phyloP scores from a whole-genome alignment of 2,797 vertebrate species.

The Coranthus polyacanthus region DNA sequence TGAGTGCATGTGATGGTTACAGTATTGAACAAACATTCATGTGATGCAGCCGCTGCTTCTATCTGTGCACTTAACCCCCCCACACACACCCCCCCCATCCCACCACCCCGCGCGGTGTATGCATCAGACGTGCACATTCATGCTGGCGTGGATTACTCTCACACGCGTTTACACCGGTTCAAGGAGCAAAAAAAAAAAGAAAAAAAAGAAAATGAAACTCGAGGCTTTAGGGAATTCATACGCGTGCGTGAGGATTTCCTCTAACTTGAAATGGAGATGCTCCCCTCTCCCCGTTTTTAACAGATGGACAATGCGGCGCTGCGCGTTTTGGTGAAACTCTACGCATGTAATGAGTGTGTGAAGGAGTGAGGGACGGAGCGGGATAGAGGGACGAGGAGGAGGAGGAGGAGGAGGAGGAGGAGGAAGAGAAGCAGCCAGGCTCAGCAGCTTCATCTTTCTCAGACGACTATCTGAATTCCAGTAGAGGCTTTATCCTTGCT shows the following conservation, averaged over 20 bases:
- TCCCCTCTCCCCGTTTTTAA: conserved; percentile 5
- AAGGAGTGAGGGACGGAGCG: conserved; percentile 36
- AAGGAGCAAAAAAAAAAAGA: background rate
- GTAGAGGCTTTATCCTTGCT: conserved; percentile 78
- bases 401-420: conserved; percentile 8
- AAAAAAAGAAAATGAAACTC: background rate
- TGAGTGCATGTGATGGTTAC: conserved; percentile 15
- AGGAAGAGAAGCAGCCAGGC: conserved; percentile 34
- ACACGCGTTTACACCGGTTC: background rate
- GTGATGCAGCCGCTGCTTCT: conserved; percentile 2
- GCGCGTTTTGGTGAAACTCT: conserved; percentile 34
- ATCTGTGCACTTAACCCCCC: no score
- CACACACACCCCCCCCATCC: no score
- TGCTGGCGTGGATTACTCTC: no score
- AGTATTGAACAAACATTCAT: conserved; percentile 16
- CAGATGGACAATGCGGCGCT: conserved; percentile 17
- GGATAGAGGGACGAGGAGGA: background rate
- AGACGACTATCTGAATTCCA: conserved; percentile 73
- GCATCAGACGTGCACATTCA: no score
- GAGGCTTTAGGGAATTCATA: background rate
- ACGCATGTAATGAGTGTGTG: conserved; percentile 60
- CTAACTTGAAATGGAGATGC: conserved; percentile 8
- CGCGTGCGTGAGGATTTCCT: background rate
- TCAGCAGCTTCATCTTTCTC: conserved; percentile 74
- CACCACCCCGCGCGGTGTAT: no score